phyloP scores from a whole-genome alignment of 2,113 vertebrate species.

The Tenrec ecaudatus region DNA sequence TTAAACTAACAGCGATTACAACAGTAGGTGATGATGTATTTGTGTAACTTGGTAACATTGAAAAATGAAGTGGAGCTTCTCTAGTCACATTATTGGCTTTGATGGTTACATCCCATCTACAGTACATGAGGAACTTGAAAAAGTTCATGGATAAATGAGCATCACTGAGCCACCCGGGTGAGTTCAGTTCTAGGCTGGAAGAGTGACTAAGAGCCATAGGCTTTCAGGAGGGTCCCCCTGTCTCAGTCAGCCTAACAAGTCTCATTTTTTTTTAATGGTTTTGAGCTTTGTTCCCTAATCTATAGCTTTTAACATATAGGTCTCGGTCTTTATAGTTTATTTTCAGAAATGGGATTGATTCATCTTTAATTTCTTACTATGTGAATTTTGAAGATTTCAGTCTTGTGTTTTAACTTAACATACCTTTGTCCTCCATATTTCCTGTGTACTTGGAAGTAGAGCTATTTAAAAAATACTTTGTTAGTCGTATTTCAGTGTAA shows the following conservation, averaged over 20 bases:
- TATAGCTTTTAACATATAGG: neutral
- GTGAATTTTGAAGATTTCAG: neutral
- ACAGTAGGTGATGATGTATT: slow-evolving; percentile 3
- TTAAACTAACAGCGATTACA: neutral
- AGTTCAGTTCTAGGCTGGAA: no score
- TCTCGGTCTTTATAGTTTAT: neutral
- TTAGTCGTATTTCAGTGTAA: neutral
- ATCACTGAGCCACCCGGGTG: no score
- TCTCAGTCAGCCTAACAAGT: no score
- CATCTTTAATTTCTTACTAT: neutral
- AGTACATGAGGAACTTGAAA: no score
- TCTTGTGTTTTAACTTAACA: neutral
- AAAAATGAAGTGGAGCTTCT: slow-evolving; percentile 26
- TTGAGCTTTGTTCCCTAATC: neutral
- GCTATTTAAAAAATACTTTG: slow-evolving; percentile 25
- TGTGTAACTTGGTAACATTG: slow-evolving; percentile 21
- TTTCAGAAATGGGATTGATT: slow-evolving; percentile 26
- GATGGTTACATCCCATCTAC: neutral
- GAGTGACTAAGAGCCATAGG: no score
- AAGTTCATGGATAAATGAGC: neutral
- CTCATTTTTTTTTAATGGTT: no score
- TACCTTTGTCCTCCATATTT: slow-evolving; percentile 13
- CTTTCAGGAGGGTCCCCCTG: no score
- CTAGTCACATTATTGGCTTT: slow-evolving; percentile 18
- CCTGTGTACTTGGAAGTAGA: neutral